Evolutionary conservation across 2,797 vertebrate genomes (phyloP).

Genomic region (Intellagama lesueurii): DNA sequence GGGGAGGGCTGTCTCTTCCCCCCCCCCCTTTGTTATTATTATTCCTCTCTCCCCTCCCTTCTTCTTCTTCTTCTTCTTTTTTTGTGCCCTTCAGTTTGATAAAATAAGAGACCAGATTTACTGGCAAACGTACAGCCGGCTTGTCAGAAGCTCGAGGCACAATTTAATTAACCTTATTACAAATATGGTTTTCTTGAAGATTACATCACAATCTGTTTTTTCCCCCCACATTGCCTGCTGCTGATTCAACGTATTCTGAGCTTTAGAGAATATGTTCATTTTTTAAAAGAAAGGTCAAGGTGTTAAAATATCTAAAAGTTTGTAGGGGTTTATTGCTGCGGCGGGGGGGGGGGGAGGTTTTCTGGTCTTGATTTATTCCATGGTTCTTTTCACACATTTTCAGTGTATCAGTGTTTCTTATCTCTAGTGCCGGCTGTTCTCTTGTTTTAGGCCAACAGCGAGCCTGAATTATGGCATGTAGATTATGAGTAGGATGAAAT

Average conservation of each 20-base stretch:
- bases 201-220: slow-evolving; percentile 77
- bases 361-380: slow-evolving; percentile 33
- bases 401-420: slow-evolving; percentile 9
- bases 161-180: slow-evolving; percentile 84
- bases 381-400: slow-evolving; percentile 20
- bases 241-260: slow-evolving; percentile 73
- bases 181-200: slow-evolving; percentile 79
- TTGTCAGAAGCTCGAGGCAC: slow-evolving; percentile 75
- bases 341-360: background rate
- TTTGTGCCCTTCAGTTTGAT: slow-evolving; percentile 74
- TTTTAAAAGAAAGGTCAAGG: slow-evolving; percentile 75
- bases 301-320: slow-evolving; percentile 70
- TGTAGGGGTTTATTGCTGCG: background rate
- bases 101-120: slow-evolving; percentile 77
- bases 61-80: background rate
- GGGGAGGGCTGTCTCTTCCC: background rate
- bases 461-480: background rate
- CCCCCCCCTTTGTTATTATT: fast-evolving
- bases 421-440: slow-evolving; percentile 5
- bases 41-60: fast-evolving
- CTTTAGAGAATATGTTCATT: slow-evolving; percentile 74
- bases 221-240: slow-evolving; percentile 61
- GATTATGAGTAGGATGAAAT: background rate
- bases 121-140: slow-evolving; percentile 74
- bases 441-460: background rate